Evolutionary conservation across 1,140 invertebrate genomes (phyloP).

Genomic region (Drosophila watanabei): DNA sequence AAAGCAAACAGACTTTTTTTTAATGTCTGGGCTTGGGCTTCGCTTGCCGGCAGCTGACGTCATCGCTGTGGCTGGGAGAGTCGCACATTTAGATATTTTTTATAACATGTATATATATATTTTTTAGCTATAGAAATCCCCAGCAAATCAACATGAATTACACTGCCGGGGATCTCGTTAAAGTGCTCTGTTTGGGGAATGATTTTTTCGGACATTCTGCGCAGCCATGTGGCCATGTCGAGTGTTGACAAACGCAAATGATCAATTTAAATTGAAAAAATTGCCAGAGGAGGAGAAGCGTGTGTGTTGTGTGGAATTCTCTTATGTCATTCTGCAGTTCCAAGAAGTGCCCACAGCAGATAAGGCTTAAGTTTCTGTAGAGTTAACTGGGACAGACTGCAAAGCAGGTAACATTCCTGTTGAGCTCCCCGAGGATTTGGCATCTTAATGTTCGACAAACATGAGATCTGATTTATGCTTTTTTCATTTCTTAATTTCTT

Average conservation of each 20-base stretch:
- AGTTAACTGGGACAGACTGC: background rate
- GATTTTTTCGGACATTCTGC: slow-evolving; percentile 35
- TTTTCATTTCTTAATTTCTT: background rate
- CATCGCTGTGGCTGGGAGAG: slow-evolving; percentile 22
- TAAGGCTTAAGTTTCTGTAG: background rate
- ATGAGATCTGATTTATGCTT: slow-evolving; percentile 67
- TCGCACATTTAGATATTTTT: slow-evolving; percentile 20
- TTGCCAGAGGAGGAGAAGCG: slow-evolving; percentile 11
- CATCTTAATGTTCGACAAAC: slow-evolving; percentile 63
- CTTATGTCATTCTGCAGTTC: slow-evolving; percentile 53
- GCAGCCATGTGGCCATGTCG: slow-evolving; percentile 45
- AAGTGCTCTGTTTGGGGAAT: too few relatives aligned
- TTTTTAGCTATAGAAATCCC: too few relatives aligned
- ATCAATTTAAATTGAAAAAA: slow-evolving; percentile 79
- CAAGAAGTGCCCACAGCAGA: slow-evolving; percentile 19
- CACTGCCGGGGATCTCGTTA: too few relatives aligned
- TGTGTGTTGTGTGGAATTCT: slow-evolving; percentile 6
- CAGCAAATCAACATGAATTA: too few relatives aligned
- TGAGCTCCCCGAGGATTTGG: slow-evolving; percentile 35
- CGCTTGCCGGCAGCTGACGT: slow-evolving; percentile 47
- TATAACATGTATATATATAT: background rate
- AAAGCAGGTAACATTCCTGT: slow-evolving; percentile 65
- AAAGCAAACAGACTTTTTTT: slow-evolving; percentile 36
- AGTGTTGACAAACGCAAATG: slow-evolving; percentile 70
- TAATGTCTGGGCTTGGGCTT: slow-evolving; percentile 27